Evolutionary conservation across 2,797 vertebrate species (phyloP), one percentile per base, ranked within the genome.

Genomic region (Acrossocheilus wenchowensis): DNA sequence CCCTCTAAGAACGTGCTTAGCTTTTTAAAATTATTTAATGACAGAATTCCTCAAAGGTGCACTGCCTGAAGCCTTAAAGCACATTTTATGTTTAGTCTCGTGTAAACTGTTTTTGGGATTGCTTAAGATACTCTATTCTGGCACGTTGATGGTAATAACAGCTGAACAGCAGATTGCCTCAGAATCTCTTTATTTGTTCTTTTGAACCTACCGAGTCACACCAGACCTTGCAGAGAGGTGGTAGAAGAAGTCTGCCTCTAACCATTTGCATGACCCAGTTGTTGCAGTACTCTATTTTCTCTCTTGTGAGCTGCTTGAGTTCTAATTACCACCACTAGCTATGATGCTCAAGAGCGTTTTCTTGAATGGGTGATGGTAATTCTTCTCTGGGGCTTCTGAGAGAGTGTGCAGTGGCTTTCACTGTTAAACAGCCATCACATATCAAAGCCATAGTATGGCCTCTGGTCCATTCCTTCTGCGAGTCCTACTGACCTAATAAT

Each of bases 401-500:
- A 45, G 21, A 39, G 60, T 0, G 12, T 9, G 8, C 30, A 50
- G 64, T 52, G 43, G 45, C 57, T 80, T 82, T 72, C 36, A 57
- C 66, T 15, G 43, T 83, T 60, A 83, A 69, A 73, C 64, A 34
- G 52, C 52, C 66, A 36, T 80, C 71, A 83, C 23, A 64, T 64
- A 77, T 84, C 84, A 86, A 81, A 74, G 84, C 66, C 50, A 17
- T 57, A 34, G 62, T 60, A 17, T 82, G 80, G 73, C 64, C 80
- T 57, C 62, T 83, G 73, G 81, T 82, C 72, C 81, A 72, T 83
- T 83, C 50, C 50, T 73, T 86, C 26, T 72, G 34, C 30, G 52
- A 83, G 83, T 86, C 81, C 89, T 82, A 83, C 74, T 90, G 87
- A 88, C 88, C 86, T 71, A 85, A 45, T 88, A 88, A 87, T 41